These are phyloP conservation scores for Phymorhynchus buccinoides DNA, from an alignment of 1,140 invertebrate genomes.

Conservation along the genomic window DNA sequence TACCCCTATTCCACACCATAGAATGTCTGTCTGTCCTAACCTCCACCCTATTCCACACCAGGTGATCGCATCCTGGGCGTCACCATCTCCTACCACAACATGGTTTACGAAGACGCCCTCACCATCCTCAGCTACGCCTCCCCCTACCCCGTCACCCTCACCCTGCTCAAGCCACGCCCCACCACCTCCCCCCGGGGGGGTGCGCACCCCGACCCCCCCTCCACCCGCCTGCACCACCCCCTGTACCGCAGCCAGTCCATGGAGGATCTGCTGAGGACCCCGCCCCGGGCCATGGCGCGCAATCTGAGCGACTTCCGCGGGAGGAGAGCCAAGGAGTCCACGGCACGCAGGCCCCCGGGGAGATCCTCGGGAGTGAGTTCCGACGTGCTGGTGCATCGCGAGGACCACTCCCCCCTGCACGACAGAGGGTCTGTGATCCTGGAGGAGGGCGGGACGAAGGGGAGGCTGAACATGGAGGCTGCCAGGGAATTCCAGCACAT, in stretches of 20 bases:
- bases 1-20: too few species aligned
- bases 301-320: conserved; percentile 58
- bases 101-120: conserved; percentile 91
- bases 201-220: conserved; percentile 35
- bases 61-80: conserved; percentile 90
- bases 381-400: conserved; percentile 15
- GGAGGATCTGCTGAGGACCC: conserved; percentile 75
- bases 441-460: not conserved
- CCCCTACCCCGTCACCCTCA: conserved; percentile 84
- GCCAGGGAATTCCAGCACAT: conserved; percentile 35
- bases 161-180: conserved; percentile 56
- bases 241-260: conserved; percentile 82
- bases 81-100: conserved; percentile 88
- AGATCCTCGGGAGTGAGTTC: not conserved
- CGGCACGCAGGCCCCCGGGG: not conserved
- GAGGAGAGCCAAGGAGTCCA: not conserved
- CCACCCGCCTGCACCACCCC: conserved; percentile 75
- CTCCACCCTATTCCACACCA: conserved; percentile 74
- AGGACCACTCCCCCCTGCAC: not conserved
- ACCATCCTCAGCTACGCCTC: conserved; percentile 92
- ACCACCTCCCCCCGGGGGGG: too few species aligned
- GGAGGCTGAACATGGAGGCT: conserved; percentile 27
- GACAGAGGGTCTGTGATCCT: not conserved
- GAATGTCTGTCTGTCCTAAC: too few species aligned
- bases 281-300: conserved; percentile 54